These are phyloP conservation scores for Daboia siamensis DNA, from an alignment of 2,113 vertebrate genomes.

Conservation along the genomic window DNA sequence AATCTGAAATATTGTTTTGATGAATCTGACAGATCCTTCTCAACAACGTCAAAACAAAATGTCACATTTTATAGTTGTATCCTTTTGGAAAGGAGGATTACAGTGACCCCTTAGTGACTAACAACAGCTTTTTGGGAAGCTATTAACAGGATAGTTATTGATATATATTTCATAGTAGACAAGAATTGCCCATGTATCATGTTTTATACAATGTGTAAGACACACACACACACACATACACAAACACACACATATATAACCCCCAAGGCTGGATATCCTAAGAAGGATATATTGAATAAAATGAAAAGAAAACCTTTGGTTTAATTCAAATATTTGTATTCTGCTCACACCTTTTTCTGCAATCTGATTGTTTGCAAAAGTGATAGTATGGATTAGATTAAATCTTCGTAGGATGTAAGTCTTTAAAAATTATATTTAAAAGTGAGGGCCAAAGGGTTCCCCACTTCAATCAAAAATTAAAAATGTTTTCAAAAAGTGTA, in stretches of 20 bases:
- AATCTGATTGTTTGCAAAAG: not conserved
- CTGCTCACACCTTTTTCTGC: not conserved
- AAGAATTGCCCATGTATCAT: not conserved
- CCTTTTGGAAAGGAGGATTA: constrained; percentile 8
- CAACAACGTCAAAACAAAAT: constrained; percentile 29
- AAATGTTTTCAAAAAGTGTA: not conserved
- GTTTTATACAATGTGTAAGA: not conserved
- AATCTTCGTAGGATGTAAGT: not conserved
- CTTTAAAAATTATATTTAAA: not conserved
- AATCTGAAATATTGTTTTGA: constrained; percentile 33
- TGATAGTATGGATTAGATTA: not conserved
- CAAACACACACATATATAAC: too few relatives aligned
- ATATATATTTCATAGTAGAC: not conserved
- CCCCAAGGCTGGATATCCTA: not conserved
- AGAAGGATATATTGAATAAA: not conserved
- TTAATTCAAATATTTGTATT: not conserved
- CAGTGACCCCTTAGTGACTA: not conserved
- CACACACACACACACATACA: too few relatives aligned
- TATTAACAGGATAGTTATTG: constrained; percentile 1
- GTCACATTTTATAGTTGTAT: constrained; percentile 19
- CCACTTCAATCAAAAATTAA: not conserved
- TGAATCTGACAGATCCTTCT: constrained; percentile 25
- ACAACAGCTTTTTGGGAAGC: not conserved
- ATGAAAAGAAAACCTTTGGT: not conserved
- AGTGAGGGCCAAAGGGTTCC: not conserved